Percentiles rank a stretch among this genome's conserved stretches.
phyloP scores from a whole-genome alignment of 1,140 invertebrate species.

The Trichonephila clavipes region DNA sequence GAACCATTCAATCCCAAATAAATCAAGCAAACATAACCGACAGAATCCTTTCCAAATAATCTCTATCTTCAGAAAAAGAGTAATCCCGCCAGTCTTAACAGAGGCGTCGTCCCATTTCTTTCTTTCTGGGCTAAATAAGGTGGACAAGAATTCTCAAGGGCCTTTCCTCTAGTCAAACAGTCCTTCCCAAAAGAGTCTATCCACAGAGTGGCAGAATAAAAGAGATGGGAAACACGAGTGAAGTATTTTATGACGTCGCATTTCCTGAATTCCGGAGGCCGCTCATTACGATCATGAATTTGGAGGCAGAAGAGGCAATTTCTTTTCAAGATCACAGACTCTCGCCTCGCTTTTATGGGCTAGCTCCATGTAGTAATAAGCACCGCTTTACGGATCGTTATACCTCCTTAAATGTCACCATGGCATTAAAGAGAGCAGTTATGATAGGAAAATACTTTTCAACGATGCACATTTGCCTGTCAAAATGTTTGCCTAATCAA shows the following conservation, averaged over 20 bases:
- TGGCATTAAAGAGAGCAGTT: neutral
- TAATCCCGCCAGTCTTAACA: neutral
- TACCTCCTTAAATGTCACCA: neutral
- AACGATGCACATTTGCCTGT: neutral
- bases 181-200: neutral
- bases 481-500: conserved; percentile 6
- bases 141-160: conserved; percentile 1
- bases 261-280: conserved; percentile 47
- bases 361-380: neutral
- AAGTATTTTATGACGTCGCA: conserved; percentile 62
- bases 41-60: neutral
- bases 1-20: neutral
- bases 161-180: neutral
- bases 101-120: neutral
- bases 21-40: neutral
- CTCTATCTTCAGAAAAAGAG: neutral
- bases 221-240: conserved; percentile 6
- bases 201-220: conserved; percentile 34
- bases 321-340: conserved; percentile 9
- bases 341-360: conserved; percentile 33
- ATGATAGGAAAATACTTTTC: conserved; percentile 22
- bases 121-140: conserved; percentile 11
- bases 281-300: conserved; percentile 52
- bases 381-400: conserved; percentile 43
- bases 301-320: conserved; percentile 23